Percentiles rank a stretch among this genome's conserved stretches.
Evolutionary conservation across 2,113 vertebrate species (phyloP).

Genomic region (Puffinus mauretanicus): DNA sequence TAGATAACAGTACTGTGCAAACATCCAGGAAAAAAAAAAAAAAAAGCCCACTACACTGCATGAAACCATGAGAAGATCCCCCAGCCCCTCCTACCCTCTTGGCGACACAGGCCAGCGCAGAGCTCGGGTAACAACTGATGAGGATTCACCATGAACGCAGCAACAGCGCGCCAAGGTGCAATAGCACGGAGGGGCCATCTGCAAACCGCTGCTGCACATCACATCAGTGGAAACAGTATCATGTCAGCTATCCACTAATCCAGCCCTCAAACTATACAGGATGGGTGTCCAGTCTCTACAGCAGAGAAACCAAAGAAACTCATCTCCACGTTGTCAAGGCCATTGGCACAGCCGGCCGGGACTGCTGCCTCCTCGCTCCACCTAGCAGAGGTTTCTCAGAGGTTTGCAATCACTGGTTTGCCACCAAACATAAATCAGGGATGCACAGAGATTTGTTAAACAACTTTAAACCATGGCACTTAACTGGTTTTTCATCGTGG

Average conservation of each 20-base stretch:
- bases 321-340: background rate
- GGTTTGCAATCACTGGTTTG: background rate
- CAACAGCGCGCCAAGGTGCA: background rate
- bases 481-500: background rate
- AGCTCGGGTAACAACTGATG: background rate
- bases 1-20: background rate
- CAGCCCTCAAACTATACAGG: background rate
- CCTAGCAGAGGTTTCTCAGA: background rate
- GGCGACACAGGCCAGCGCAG: background rate
- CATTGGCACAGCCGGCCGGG: rapidly evolving
- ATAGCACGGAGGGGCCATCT: rapidly evolving
- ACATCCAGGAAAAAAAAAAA: too few species aligned
- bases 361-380: background rate
- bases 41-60: too few species aligned
- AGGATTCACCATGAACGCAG: background rate
- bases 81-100: background rate
- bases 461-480: background rate
- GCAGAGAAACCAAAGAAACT: background rate
- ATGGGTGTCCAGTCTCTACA: background rate
- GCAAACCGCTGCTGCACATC: background rate
- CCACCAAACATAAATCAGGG: background rate
- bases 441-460: background rate
- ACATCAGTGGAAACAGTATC: background rate
- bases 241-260: background rate
- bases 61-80: background rate